Base-by-base conservation (phyloP, 2,113 vertebrate genomes). In the Campylomormyrus numenius region DNA sequence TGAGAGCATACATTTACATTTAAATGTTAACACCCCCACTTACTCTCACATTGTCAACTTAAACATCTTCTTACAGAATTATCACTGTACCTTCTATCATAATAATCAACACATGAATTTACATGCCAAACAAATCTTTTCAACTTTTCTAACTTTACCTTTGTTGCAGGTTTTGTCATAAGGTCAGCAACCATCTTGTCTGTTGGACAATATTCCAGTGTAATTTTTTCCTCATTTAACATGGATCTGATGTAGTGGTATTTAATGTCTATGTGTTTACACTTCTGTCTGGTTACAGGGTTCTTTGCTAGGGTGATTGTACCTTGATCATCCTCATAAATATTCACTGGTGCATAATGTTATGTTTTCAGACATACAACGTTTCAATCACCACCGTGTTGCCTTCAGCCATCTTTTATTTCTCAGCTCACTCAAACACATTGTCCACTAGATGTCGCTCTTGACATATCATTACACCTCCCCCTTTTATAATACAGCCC, bases 261-360 rank as follows among this genome's bases (percentile, higher is more conserved):
- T 39, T 53, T 89, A 13, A 89, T 91, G 58, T 92, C 91, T 83
- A 91, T 87, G 89, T 91, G 83, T 92, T 89, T 87, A 62, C 74
- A 50, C 49, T 49, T 49, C 48, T 49, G 11, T 49, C 10, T 50
- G 48, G 48, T 49, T 49, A 49, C 48, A 49, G 48, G 10, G 48
- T 49, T 49, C 48, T 49, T 49, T 49, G 10, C 49, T 50, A 50
- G 9, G 49, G 49, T 0, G 10, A 50, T 13, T 50, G 49, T 50
- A 50, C 2, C 49, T 50, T 50, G 49, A 50, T 50, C 49, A 49
- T 11, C 10, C 9, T 49, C 49, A 50, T 50, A 50, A 13, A 50
- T 50, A 13, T 50, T 50, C 49, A 50, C 49, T 50, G 49, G 49
- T 50, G 49, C 49, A 50, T 45, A 45, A 45, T 6, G 39, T 42